Conservation (phyloP, 2,113 vertebrate genomes). For the Apaloderma vittatum region DNA sequence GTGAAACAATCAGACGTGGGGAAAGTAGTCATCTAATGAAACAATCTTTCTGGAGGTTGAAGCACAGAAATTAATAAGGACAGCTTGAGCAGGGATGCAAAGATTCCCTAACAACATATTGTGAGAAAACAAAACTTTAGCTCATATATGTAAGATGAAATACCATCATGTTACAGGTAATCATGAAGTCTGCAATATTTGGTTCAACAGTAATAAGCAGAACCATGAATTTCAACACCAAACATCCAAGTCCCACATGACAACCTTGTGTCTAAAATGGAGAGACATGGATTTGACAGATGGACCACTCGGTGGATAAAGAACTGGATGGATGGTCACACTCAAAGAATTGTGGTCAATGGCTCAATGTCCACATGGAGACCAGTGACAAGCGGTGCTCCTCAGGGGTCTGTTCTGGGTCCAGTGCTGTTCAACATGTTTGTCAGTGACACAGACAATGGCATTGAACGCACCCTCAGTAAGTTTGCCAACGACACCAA, state of each 20-base stretch:
- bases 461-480: no score
- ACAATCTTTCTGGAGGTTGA: background rate
- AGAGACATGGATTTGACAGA: no score
- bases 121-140: background rate
- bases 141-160: background rate
- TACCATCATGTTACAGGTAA: rapidly evolving
- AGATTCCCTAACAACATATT: background rate
- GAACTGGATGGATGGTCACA: no score
- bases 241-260: background rate
- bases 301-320: no score
- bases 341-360: no score
- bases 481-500: no score
- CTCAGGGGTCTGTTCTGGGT: no score
- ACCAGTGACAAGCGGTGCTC: no score
- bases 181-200: background rate
- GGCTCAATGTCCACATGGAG: no score
- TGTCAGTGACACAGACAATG: no score
- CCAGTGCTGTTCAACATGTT: no score
- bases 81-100: background rate
- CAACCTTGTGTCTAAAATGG: no score
- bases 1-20: background rate
- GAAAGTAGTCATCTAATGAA: background rate
- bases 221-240: background rate
- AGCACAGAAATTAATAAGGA: background rate
- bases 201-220: background rate